These are phyloP conservation scores for Montipora sp. DNA, from an alignment of 64 coral and sea anemone species.

Conservation along the genomic window DNA sequence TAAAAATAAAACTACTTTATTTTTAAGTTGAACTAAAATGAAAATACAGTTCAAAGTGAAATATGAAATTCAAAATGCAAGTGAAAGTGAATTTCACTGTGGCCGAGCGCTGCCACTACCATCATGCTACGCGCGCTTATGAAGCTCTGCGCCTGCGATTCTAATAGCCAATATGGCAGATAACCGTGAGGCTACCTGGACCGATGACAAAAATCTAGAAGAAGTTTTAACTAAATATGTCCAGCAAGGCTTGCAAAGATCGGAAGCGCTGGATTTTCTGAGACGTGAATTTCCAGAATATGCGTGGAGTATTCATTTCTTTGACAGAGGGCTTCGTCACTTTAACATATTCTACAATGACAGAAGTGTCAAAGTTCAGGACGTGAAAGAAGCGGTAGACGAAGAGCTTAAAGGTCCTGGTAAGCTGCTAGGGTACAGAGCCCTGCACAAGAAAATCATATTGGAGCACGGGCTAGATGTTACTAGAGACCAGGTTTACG, in stretches of 20 bases:
- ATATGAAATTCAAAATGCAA: too few species aligned
- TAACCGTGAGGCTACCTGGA: conserved; percentile 3
- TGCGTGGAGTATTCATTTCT: conserved; percentile 39
- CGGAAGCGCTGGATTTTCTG: conserved; percentile 52
- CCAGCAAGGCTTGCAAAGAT: conserved; percentile 57
- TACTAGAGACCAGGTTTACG: conserved; percentile 49
- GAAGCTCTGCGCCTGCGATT: neutral
- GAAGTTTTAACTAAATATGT: conserved; percentile 52
- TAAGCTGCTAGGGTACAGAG: conserved; percentile 58
- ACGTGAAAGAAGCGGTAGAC: conserved; percentile 35
- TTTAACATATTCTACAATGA: conserved; percentile 66
- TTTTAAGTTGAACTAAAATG: too few species aligned
- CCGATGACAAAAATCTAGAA: conserved; percentile 44
- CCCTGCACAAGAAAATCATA: conserved; percentile 66
- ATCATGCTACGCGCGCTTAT: neutral
- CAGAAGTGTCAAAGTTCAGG: conserved; percentile 31
- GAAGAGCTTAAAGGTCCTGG: conserved; percentile 57
- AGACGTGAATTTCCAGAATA: conserved; percentile 1
- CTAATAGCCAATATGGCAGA: neutral
- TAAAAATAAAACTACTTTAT: too few species aligned
- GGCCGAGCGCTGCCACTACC: neutral
- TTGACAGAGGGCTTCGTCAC: conserved; percentile 50
- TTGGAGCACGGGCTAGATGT: conserved; percentile 51
- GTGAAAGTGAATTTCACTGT: neutral
- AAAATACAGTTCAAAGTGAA: too few species aligned